Conservation (phyloP, 2,797 vertebrate species). For the Myotis pilosus region DNA sequence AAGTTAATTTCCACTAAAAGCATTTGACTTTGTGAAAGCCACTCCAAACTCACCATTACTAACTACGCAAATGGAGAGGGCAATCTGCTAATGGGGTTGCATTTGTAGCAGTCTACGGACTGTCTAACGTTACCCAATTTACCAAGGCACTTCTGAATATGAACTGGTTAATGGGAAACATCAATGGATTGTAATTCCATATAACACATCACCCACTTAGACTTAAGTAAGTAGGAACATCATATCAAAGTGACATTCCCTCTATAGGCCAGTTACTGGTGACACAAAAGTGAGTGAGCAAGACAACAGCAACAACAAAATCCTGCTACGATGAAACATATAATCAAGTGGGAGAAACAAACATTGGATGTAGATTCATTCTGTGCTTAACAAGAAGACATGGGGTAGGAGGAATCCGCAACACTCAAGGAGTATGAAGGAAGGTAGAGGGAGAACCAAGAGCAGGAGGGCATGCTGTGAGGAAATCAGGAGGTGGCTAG, state of each 20-base stretch:
- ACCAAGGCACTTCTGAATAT: background rate
- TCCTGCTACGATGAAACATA: background rate
- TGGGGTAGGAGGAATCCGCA: background rate
- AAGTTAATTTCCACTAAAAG: slow-evolving; percentile 51
- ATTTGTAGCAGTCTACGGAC: background rate
- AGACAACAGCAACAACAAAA: background rate
- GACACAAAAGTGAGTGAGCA: background rate
- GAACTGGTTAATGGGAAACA: background rate
- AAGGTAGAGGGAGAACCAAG: background rate
- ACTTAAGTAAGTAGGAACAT: background rate
- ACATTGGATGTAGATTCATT: background rate
- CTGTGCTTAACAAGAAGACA: background rate
- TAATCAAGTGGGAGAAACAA: background rate
- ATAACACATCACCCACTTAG: background rate
- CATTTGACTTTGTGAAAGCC: slow-evolving; percentile 23
- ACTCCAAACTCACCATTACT: background rate
- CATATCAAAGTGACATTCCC: background rate
- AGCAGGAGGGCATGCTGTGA: background rate
- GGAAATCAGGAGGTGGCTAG: background rate
- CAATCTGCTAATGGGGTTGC: slow-evolving; percentile 41
- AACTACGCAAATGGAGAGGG: background rate
- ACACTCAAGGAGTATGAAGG: background rate
- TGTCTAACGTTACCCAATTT: background rate
- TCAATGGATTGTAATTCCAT: background rate
- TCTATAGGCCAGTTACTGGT: background rate